These are phyloP conservation scores for Cyanoramphus novaezelandiae DNA, from an alignment of 2,113 vertebrate genomes.

Conservation along the genomic window DNA sequence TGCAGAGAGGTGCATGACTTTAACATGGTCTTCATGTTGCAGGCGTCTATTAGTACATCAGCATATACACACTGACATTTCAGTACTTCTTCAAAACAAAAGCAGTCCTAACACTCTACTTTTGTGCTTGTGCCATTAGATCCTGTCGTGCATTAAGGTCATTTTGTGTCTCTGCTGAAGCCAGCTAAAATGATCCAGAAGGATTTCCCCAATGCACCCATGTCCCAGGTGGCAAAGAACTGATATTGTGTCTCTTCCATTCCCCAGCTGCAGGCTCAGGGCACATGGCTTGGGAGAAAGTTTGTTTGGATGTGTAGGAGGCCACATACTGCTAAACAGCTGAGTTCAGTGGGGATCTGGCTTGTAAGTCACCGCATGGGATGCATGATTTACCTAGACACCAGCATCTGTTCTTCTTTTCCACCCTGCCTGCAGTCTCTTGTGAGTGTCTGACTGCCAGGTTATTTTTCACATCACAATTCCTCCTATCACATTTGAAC, in stretches of 20 bases:
- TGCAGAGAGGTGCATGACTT: background rate
- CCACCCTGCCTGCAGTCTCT: background rate
- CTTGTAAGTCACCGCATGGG: background rate
- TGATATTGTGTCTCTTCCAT: fast-evolving
- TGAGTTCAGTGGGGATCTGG: background rate
- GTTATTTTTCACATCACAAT: background rate
- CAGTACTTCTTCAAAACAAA: background rate
- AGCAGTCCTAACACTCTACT: background rate
- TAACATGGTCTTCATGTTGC: background rate
- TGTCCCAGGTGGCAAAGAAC: background rate
- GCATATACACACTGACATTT: background rate
- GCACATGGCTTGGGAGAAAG: fast-evolving
- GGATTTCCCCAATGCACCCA: background rate
- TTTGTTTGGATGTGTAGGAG: background rate
- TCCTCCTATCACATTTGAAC: background rate
- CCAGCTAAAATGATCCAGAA: background rate
- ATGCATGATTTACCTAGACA: background rate
- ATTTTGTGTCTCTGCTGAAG: background rate
- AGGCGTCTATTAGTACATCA: background rate
- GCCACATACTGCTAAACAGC: background rate
- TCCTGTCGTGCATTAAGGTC: background rate
- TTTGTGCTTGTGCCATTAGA: background rate
- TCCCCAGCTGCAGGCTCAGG: background rate
- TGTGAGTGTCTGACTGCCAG: background rate
- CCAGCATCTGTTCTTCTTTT: background rate